A percentile compares a stretch with the other conserved stretches of the same genome.
Conservation (phyloP, 2,113 vertebrate genomes). For the Synodontis membranacea region DNA sequence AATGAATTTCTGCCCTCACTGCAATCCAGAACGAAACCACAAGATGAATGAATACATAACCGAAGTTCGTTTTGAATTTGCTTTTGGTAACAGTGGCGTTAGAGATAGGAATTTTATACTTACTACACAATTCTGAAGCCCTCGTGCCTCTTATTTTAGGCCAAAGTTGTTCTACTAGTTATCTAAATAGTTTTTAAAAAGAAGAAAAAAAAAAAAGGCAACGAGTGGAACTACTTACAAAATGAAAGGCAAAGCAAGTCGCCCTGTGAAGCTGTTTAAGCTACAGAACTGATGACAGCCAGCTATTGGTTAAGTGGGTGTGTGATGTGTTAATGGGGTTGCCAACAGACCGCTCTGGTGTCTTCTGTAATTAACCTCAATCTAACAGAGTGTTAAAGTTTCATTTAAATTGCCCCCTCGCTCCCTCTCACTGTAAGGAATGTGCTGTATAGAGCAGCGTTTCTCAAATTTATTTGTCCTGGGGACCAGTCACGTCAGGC, state of each 20-base stretch:
- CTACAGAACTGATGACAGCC: neutral
- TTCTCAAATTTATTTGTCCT: too few species aligned
- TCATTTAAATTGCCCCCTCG: too few species aligned
- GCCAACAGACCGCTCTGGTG: neutral
- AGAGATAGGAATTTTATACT: neutral
- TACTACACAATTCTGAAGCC: neutral
- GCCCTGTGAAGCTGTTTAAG: neutral
- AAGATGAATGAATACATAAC: neutral
- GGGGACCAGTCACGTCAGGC: too few species aligned
- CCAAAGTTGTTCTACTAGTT: neutral
- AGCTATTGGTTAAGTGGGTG: neutral
- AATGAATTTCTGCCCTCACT: neutral
- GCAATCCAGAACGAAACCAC: neutral
- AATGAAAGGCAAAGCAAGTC: neutral
- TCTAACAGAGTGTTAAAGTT: neutral
- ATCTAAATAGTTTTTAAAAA: neutral
- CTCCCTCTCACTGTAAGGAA: too few species aligned
- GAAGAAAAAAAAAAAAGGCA: neutral
- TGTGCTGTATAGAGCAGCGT: too few species aligned
- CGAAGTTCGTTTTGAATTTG: neutral
- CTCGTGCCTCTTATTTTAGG: neutral
- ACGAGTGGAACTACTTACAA: neutral
- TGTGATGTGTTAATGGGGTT: neutral
- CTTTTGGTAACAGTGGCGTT: neutral
- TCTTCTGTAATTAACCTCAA: neutral